Conservation (phyloP, 2,113 vertebrate genomes). For the Catagonus wagneri region DNA sequence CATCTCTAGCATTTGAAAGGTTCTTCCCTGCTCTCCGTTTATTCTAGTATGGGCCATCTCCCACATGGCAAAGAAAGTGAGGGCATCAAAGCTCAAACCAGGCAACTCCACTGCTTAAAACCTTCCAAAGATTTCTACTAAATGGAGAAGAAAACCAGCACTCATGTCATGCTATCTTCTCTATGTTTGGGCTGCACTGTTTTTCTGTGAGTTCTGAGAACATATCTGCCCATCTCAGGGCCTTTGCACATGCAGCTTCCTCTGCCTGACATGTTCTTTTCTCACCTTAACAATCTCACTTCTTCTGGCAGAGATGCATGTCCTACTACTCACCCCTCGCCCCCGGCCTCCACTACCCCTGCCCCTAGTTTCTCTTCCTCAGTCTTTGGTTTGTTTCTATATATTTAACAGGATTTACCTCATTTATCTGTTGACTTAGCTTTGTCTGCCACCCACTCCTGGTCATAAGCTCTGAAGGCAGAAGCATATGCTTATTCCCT, state of each 20-base stretch:
- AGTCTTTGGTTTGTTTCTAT: background rate
- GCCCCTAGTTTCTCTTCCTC: background rate
- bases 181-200: background rate
- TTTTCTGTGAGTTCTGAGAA: constrained; percentile 9
- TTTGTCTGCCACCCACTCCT: background rate
- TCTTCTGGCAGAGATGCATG: background rate
- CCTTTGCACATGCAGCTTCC: background rate
- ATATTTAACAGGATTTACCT: background rate
- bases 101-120: background rate
- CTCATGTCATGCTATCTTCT: background rate
- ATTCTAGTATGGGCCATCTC: background rate
- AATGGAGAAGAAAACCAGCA: background rate
- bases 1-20: background rate
- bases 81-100: constrained; percentile 11
- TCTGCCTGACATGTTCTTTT: background rate
- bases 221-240: background rate
- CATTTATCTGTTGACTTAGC: constrained; percentile 22
- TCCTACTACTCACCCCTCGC: too few relatives aligned
- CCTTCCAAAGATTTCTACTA: background rate
- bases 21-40: background rate
- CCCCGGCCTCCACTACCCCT: background rate
- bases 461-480: background rate
- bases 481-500: background rate
- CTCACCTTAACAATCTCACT: background rate
- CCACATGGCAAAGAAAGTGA: background rate